Base-by-base conservation (phyloP, 2,888 invertebrate species). In the Atethmia centrago region DNA sequence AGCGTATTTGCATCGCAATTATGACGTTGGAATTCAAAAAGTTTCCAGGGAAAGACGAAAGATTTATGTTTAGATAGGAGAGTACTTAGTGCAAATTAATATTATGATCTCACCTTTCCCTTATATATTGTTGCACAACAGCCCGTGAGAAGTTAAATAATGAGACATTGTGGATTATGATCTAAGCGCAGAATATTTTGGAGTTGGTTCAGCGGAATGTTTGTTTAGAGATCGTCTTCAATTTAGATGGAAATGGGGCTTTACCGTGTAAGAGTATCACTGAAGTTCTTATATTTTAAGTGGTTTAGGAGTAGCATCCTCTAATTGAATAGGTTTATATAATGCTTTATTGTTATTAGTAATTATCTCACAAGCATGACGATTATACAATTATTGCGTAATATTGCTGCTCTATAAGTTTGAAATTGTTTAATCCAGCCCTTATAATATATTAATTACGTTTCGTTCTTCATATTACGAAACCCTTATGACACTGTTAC, bases 91-190 rank as follows among this genome's bases (percentile, higher is more conserved):
- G 85, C 87, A 86, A 90, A 90, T 90, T 87, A 89, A 89, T 90
- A 89, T 83, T 88, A 88, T 88, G 88, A 93, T 90, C 88, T 91
- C 92, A 90, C 93, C 91, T 94, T 94, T 95, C 93, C 92, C 92
- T 90, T 88, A 79, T 84, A 85, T 83, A 90, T 90, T 91, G 92
- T 95, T 94, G 89, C 90, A 90, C 91, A 94, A 94, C 88, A 74
- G 51, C 61, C 85, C 93, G 94, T 94, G 94, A 88, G 94, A 94
- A 93, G 58, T 28, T 31, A 84, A 85, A 61, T 93, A 93, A 92
- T 91, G 88, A 89, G 86, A 91, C 88, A 90, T 92, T 92, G 84
- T 85, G 42, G 64, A 71, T 81, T 63, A 45, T 69, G 53, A 19
- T 61, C 58, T 67, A 31, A 69, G 74, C 31, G 19, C 19, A 49